Conservation (phyloP, 30 jellyfish, hydroid and myxozoan genomes). For the Hydra vulgaris region DNA sequence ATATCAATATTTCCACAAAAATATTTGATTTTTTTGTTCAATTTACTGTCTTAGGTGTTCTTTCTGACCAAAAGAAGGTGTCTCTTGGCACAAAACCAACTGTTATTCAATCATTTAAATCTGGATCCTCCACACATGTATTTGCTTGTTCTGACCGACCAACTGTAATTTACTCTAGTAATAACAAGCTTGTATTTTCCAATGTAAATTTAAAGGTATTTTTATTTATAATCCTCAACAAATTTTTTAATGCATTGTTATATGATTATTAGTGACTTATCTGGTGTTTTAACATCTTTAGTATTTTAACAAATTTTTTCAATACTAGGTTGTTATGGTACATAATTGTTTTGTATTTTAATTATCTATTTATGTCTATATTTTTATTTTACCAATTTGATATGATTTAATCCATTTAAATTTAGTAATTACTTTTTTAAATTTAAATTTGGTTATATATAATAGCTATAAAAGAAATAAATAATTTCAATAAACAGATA, state of each 20-base stretch:
- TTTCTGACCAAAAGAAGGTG: constrained; percentile 79
- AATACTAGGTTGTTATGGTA: background rate
- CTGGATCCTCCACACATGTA: constrained; percentile 51
- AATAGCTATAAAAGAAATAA: too few relatives aligned
- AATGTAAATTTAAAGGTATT: constrained; percentile 77
- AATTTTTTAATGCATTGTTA: background rate
- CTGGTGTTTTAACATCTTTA: too few relatives aligned
- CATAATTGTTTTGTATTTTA: too few relatives aligned
- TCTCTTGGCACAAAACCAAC: constrained; percentile 97
- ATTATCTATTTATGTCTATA: too few relatives aligned
- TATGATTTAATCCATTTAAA: too few relatives aligned
- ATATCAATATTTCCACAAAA: background rate
- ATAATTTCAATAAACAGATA: too few relatives aligned
- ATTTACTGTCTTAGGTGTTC: constrained; percentile 28
- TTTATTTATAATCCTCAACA: background rate
- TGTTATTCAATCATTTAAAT: constrained; percentile 65
- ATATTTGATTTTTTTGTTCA: background rate
- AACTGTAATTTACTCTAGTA: constrained; percentile 91
- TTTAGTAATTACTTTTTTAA: too few relatives aligned
- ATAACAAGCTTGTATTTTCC: constrained; percentile 84
- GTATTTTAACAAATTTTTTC: too few relatives aligned
- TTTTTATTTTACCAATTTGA: too few relatives aligned
- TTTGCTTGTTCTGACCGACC: constrained; percentile 99
- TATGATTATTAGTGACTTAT: background rate
- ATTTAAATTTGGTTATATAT: too few relatives aligned